Base-by-base conservation (phyloP, 2,113 vertebrate species). In the Tragulus kanchil region DNA sequence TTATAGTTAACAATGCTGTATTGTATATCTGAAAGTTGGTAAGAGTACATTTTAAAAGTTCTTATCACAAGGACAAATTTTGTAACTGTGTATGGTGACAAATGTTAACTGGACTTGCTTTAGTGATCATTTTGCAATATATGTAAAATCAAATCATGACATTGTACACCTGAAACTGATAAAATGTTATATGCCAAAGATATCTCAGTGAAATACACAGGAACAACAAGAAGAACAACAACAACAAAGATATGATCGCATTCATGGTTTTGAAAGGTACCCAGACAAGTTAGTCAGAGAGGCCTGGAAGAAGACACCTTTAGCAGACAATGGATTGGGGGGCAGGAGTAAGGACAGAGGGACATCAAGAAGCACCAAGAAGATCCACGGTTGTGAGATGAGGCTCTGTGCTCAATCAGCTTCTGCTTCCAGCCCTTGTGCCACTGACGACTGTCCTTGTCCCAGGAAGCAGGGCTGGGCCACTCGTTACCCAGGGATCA, bases 341-440 rank as follows among this genome's bases (percentile, higher is more conserved):
- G 8, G 2, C 11, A 56, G 0, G 19, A 90, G 3, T 19, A 23
- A 65, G 19, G 19, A 23, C 19, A 73, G 36, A 85, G 31, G 28
- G 19, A 50, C 42, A 54, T 0, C 8, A 36, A 82, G 64, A 67
- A 15, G 15, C 14, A 58, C 26, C 8, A 2, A 0, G 2, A 78
- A 1, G 25, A 16, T 19, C 14, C 9, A n/a, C 1, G 26, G 17
- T 28, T 69, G 4, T 12, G 5, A 61, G 31, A 65, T 10, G 1
- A 8, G 50, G 21, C 26, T 95, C 89, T 54, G 31, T 9, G 42
- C 25, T 69, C 45, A 54, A 12, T 10, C 50, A 64, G 58, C 69
- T 59, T 78, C 61, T 0, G 3, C 2, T 62, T 67, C 54, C 28
- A 78, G 25, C 7, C 7, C 5, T 5, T 8, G 42, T 0, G 48